Evolutionary conservation across 2,113 vertebrate genomes (phyloP).

Genomic region (Heterotilapia buettikoferi): DNA sequence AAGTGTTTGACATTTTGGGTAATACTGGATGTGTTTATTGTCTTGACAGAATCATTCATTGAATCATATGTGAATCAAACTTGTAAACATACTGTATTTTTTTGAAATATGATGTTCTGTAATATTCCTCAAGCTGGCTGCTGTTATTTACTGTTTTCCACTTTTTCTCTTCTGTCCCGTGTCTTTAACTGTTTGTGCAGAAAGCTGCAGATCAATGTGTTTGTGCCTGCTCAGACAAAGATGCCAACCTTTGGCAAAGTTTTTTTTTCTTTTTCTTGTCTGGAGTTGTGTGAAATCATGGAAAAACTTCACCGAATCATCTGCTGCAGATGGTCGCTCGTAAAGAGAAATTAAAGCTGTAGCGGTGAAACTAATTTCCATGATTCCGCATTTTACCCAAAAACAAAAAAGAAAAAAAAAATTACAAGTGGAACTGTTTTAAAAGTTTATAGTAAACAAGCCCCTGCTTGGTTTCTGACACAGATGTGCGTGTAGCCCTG

Average conservation of each 20-base stretch:
- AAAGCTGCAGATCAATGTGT: not conserved
- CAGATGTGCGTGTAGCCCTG: not conserved
- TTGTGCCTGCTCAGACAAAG: not conserved
- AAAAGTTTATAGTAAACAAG: conserved; percentile 24
- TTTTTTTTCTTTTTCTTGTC: not conserved
- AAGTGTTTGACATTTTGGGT: not conserved
- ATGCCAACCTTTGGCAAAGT: not conserved
- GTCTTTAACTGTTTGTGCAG: not conserved
- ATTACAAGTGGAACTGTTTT: not conserved
- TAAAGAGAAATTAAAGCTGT: conserved; percentile 28
- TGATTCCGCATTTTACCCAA: not conserved
- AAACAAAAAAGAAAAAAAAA: not conserved
- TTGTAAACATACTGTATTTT: not conserved
- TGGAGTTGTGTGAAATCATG: not conserved
- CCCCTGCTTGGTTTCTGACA: not conserved
- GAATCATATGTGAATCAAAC: not conserved
- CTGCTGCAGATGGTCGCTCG: not conserved
- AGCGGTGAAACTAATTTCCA: not conserved
- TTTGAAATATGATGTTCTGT: not conserved
- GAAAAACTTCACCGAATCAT: conserved; percentile 24
- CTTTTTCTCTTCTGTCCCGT: not conserved
- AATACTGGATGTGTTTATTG: not conserved
- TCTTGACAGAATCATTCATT: not conserved
- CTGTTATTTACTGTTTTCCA: not conserved
- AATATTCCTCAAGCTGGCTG: not conserved